A percentile compares a stretch with the other conserved stretches of the same genome.
These are phyloP conservation scores for Chalcosyrphus nemorum DNA, from an alignment of 2,888 invertebrate species.

Conservation along the genomic window DNA sequence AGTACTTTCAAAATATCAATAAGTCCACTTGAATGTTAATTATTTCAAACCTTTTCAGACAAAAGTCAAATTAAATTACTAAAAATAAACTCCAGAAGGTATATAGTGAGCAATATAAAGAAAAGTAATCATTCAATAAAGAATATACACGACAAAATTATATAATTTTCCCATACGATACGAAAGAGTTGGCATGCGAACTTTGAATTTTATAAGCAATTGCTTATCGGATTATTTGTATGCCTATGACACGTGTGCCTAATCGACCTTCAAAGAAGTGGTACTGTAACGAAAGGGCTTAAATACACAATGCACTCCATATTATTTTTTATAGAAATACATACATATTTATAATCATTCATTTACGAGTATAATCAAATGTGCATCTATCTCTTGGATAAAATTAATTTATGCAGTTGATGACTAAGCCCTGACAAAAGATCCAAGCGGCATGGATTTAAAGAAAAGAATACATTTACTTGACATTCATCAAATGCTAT, in stretches of 20 bases:
- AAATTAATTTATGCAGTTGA: not conserved
- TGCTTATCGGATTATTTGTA: not conserved
- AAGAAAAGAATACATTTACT: not conserved
- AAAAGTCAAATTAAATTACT: too few relatives aligned
- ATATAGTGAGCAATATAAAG: too few relatives aligned
- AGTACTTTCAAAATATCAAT: too few relatives aligned
- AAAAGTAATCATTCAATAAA: too few relatives aligned
- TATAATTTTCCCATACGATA: not conserved
- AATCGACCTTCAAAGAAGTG: not conserved
- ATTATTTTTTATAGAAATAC: too few relatives aligned
- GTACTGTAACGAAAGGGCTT: not conserved
- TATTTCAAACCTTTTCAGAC: too few relatives aligned
- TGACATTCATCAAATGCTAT: not conserved
- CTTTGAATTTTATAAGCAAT: not conserved
- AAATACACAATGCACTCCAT: too few relatives aligned
- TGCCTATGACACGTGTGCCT: slow-evolving; percentile 7
- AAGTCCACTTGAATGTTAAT: too few relatives aligned
- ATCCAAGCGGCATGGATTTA: not conserved
- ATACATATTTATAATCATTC: not conserved
- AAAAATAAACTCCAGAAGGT: too few relatives aligned
- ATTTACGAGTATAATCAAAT: not conserved
- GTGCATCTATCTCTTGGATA: not conserved
- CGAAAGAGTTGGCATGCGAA: slow-evolving; percentile 41
- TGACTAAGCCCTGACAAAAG: not conserved
- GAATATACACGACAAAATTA: too few relatives aligned